phyloP scores from a whole-genome alignment of 2,113 vertebrate genomes.

The Tachysurus fulvidraco region DNA sequence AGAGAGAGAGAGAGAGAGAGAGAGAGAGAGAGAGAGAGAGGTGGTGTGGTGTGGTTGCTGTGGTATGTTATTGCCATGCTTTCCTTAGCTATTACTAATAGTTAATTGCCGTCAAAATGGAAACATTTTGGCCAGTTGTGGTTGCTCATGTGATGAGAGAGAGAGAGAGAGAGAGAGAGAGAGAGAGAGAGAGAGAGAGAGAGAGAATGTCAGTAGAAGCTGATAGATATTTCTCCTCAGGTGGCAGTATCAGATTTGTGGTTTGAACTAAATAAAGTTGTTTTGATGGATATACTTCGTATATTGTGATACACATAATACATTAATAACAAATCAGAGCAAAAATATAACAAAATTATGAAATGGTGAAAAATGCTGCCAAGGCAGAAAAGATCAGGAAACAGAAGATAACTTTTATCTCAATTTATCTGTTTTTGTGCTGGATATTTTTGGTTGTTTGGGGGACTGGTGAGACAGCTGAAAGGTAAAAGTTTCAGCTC shows the following conservation, averaged over 20 bases:
- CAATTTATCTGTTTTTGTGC: not conserved
- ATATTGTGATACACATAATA: not conserved
- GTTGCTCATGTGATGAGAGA: not conserved
- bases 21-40: not conserved
- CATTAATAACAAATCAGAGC: slow-evolving; percentile 24
- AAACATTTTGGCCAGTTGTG: slow-evolving; percentile 63
- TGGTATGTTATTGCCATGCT: slow-evolving; percentile 62
- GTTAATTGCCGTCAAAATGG: slow-evolving; percentile 69
- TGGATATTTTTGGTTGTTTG: not conserved
- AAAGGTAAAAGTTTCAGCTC: slow-evolving; percentile 7
- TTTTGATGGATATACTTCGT: not conserved
- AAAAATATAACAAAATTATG: not conserved
- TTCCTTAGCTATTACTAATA: slow-evolving; percentile 56
- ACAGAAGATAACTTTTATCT: not conserved
- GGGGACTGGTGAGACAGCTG: not conserved
- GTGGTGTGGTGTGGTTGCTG: slow-evolving; percentile 40
- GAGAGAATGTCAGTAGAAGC: slow-evolving; percentile 19
- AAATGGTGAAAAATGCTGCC: not conserved
- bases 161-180: not conserved
- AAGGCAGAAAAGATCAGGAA: not conserved
- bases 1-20: slow-evolving; percentile 9
- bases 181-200: not conserved
- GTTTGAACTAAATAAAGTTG: slow-evolving; percentile 14
- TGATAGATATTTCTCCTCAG: slow-evolving; percentile 13
- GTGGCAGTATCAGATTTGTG: not conserved